phyloP scores from a whole-genome alignment of 2,888 invertebrate genomes.

The Malthinus flaveolus region DNA sequence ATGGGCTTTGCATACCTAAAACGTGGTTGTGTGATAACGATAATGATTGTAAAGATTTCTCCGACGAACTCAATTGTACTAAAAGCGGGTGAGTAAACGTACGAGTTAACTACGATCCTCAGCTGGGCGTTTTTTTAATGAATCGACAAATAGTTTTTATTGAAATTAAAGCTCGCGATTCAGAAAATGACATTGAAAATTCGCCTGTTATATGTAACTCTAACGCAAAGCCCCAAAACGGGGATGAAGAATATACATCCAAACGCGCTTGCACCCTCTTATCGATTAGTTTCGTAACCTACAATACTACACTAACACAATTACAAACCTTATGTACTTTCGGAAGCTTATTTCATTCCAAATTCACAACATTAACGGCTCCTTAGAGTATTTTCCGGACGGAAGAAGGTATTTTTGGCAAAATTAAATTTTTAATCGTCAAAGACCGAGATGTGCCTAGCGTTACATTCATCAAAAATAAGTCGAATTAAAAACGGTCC shows the following conservation, averaged over 20 bases:
- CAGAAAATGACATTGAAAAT: too few species aligned
- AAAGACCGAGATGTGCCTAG: too few species aligned
- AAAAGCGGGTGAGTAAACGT: slow-evolving; percentile 65
- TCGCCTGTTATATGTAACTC: neutral
- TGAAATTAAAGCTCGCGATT: too few species aligned
- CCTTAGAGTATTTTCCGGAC: too few species aligned
- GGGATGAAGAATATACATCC: neutral
- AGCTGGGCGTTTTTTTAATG: too few species aligned
- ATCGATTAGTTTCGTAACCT: slow-evolving; percentile 23
- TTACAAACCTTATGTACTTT: neutral
- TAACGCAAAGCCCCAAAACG: neutral
- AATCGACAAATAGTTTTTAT: too few species aligned
- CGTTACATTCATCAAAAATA: too few species aligned
- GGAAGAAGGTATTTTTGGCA: too few species aligned
- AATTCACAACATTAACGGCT: neutral
- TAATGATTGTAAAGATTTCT: slow-evolving; percentile 79
- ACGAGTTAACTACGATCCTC: too few species aligned
- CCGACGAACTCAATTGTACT: slow-evolving; percentile 77
- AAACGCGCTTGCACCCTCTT: slow-evolving; percentile 20
- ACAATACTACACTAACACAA: slow-evolving; percentile 5
- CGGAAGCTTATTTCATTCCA: neutral
- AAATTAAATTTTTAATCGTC: too few species aligned
- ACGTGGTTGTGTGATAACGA: slow-evolving; percentile 77
- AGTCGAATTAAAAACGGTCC: too few species aligned
- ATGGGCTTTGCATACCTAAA: slow-evolving; percentile 76